Conservation (phyloP, 2,113 vertebrate genomes). For the Pseudorasbora parva region DNA sequence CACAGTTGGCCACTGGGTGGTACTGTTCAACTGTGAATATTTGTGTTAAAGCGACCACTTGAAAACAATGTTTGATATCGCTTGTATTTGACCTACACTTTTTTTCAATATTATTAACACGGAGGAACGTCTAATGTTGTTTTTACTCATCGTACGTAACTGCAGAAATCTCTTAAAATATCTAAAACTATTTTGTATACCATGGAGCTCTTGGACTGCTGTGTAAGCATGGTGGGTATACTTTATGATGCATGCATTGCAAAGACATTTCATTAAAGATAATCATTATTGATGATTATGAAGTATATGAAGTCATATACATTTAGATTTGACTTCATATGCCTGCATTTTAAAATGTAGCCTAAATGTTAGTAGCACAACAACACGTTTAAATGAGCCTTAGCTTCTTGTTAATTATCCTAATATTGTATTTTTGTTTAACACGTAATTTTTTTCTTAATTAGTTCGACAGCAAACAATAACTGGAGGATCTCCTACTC, state of each 20-base stretch:
- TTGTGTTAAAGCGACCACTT: background rate
- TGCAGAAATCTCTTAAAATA: background rate
- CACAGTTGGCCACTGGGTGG: constrained; percentile 67
- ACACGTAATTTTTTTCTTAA: background rate
- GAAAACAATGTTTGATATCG: background rate
- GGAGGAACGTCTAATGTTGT: background rate
- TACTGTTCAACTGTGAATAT: constrained; percentile 65
- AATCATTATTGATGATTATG: background rate
- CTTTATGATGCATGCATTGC: background rate
- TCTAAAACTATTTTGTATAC: background rate
- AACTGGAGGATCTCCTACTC: background rate
- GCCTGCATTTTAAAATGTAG: background rate
- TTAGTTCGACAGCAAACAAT: background rate
- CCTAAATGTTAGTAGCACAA: background rate
- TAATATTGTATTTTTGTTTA: background rate
- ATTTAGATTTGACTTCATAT: background rate
- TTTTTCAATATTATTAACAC: background rate
- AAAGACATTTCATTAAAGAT: background rate
- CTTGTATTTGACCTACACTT: no score
- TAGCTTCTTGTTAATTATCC: background rate
- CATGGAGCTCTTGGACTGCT: no score
- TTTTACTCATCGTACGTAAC: background rate
- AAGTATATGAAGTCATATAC: background rate
- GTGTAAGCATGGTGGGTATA: no score
- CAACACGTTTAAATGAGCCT: no score